Evolutionary conservation across 1,140 invertebrate species (phyloP).

Genomic region (Drosophila lacertosa): DNA sequence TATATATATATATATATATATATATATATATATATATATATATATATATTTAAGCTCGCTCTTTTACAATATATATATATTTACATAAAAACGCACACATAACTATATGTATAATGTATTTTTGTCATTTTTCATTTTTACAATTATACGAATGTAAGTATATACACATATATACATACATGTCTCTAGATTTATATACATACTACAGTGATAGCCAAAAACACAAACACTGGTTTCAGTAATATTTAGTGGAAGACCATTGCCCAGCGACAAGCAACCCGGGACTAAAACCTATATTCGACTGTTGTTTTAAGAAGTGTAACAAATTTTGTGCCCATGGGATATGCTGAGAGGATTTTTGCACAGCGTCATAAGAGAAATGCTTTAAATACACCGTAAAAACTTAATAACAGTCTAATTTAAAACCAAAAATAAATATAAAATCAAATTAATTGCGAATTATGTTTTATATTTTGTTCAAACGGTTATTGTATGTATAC

Average conservation of each 20-base stretch:
- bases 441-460: background rate
- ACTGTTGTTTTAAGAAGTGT: constrained; percentile 39
- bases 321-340: constrained; percentile 21
- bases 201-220: constrained; percentile 38
- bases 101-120: no score
- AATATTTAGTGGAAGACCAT: constrained; percentile 50
- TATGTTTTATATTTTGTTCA: no score
- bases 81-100: no score
- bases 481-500: no score
- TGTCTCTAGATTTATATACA: constrained; percentile 9
- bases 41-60: no score
- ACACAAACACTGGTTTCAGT: constrained; percentile 39
- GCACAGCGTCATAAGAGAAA: constrained; percentile 7
- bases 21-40: no score
- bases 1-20: no score
- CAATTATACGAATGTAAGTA: constrained; percentile 27
- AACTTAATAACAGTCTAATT: background rate
- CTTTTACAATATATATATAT: no score
- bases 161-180: constrained; percentile 5
- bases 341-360: constrained; percentile 40
- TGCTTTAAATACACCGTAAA: constrained; percentile 22
- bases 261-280: constrained; percentile 59
- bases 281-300: constrained; percentile 53
- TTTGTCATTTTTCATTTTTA: no score
- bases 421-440: background rate